These are phyloP conservation scores for Pseudorhombus dupliciocellatus DNA, from an alignment of 2,113 vertebrate genomes.

Conservation along the genomic window DNA sequence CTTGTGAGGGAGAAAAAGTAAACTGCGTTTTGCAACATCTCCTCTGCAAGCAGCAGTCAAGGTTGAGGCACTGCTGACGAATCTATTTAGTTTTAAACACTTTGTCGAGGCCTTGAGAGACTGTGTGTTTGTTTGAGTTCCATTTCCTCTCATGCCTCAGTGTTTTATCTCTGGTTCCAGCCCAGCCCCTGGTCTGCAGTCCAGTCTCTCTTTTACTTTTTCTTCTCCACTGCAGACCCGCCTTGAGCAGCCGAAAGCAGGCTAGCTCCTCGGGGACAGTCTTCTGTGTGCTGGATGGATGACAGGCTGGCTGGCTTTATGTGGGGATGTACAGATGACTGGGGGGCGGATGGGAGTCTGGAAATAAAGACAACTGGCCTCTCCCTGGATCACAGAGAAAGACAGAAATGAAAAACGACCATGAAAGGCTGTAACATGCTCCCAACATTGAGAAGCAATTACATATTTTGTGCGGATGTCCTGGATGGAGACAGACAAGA, in stretches of 20 bases:
- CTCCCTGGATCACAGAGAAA: constrained; percentile 25
- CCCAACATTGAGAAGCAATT: neutral
- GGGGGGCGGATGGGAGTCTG: constrained; percentile 26
- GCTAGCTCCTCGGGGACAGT: constrained; percentile 73
- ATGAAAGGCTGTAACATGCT: neutral
- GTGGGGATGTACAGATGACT: constrained; percentile 53
- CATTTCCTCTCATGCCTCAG: constrained; percentile 22
- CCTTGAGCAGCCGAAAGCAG: constrained; percentile 73
- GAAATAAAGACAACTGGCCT: constrained; percentile 33
- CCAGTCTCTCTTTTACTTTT: constrained; percentile 46
- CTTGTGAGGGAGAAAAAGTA: constrained; percentile 17
- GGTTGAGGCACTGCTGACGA: constrained; percentile 1
- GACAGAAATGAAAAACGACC: neutral
- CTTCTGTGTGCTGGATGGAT: constrained; percentile 63
- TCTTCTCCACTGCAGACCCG: constrained; percentile 49
- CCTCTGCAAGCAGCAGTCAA: constrained; percentile 2
- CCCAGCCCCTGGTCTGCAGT: constrained; percentile 45
- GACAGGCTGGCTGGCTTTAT: constrained; percentile 53
- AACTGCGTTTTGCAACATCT: neutral
- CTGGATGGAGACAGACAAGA: neutral
- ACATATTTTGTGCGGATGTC: too few species aligned
- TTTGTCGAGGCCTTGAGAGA: neutral
- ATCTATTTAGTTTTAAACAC: constrained; percentile 10
- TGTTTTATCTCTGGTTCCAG: constrained; percentile 15
- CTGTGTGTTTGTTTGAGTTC: neutral